A percentile compares a stretch with the other conserved stretches of the same genome.
phyloP scores from a whole-genome alignment of 2,888 invertebrate genomes.

The Aethes cnicana region DNA sequence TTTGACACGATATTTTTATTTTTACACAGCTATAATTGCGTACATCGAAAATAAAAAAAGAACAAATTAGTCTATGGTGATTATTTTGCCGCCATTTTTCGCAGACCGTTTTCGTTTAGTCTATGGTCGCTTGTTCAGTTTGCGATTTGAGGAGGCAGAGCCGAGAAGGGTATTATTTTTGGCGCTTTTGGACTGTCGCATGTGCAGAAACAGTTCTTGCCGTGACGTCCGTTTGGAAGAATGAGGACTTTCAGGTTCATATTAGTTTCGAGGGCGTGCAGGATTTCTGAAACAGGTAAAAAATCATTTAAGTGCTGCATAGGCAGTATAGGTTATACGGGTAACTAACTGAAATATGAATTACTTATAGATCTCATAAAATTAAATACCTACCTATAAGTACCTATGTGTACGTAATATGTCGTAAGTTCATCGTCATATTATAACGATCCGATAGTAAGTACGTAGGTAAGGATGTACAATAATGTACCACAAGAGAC shows the following conservation, averaged over 20 bases:
- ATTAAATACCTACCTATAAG: no score
- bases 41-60: constrained; percentile 2
- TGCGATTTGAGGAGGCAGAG: constrained; percentile 36
- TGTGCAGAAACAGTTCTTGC: constrained; percentile 58
- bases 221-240: constrained; percentile 47
- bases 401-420: no score
- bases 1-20: constrained; percentile 14
- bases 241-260: constrained; percentile 53
- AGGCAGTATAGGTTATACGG: background rate
- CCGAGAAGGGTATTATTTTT: constrained; percentile 42
- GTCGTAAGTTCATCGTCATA: no score
- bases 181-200: constrained; percentile 48
- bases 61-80: constrained; percentile 1
- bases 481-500: no score
- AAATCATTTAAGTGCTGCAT: background rate
- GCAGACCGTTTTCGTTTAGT: background rate
- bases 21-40: constrained; percentile 7
- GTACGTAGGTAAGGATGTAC: no score
- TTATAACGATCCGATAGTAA: no score
- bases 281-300: constrained; percentile 46
- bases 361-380: no score
- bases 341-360: no score
- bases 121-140: constrained; percentile 7
- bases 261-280: constrained; percentile 49
- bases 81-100: background rate